phyloP scores from a whole-genome alignment of 2,888 invertebrate genomes.

The Polietes domitor region DNA sequence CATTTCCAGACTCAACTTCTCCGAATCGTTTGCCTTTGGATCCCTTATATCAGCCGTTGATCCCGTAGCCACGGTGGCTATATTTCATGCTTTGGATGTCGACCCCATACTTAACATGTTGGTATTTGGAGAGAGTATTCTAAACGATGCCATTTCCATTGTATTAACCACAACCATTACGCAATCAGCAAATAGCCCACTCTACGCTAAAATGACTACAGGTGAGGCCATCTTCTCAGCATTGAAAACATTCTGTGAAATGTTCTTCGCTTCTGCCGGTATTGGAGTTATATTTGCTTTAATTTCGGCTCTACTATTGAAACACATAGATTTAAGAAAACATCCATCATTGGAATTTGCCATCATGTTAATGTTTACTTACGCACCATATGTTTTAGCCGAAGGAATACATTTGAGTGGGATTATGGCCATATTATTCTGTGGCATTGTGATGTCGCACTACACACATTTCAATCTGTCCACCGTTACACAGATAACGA shows the following conservation, averaged over 20 bases:
- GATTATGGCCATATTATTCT: conserved; percentile 99
- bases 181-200: conserved; percentile 86
- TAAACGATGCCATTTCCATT: conserved; percentile 99
- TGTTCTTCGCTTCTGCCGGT: conserved; percentile 99
- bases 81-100: conserved; percentile 98
- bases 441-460: conserved; percentile 99
- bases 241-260: conserved; percentile 93
- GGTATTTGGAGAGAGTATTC: conserved; percentile 91
- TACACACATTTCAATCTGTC: conserved; percentile 99
- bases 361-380: conserved; percentile 98
- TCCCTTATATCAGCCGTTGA: conserved; percentile 98
- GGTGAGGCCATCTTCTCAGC: conserved; percentile 94
- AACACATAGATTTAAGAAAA: conserved; percentile 97
- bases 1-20: conserved; percentile 91
- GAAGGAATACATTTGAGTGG: conserved; percentile 98
- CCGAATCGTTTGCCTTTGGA: conserved; percentile 99
- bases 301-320: conserved; percentile 94
- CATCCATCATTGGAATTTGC: conserved; percentile 99
- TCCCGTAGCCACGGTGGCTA: conserved; percentile 99
- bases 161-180: conserved; percentile 95
- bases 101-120: conserved; percentile 99
- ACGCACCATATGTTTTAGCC: conserved; percentile 98
- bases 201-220: conserved; percentile 83
- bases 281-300: conserved; percentile 97
- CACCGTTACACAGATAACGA: conserved; percentile 98